Conservation (phyloP, 2,888 invertebrate species). For the Calliopum simillimum region DNA sequence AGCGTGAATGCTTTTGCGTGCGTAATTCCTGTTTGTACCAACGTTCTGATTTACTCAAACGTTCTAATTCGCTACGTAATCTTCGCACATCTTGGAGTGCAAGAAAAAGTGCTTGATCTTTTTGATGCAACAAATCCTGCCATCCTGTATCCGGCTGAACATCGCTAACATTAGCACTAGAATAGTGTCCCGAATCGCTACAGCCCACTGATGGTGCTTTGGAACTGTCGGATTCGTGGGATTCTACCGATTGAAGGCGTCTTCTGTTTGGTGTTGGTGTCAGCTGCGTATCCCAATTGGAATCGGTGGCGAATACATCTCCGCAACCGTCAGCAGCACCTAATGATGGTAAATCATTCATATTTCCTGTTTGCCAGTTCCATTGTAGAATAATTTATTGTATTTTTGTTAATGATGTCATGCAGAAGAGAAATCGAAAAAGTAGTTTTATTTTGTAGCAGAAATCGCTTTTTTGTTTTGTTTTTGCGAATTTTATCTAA, state of each 20-base stretch:
- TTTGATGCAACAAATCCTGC: slow-evolving; percentile 41
- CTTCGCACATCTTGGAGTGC: slow-evolving; percentile 58
- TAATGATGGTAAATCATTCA: too few species aligned
- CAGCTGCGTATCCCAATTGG: background rate
- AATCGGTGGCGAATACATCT: background rate
- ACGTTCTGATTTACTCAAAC: slow-evolving; percentile 61
- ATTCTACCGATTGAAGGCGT: slow-evolving; percentile 15
- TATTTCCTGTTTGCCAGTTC: too few species aligned
- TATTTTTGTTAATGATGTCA: background rate
- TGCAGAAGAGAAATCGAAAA: background rate
- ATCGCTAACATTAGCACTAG: slow-evolving; percentile 49
- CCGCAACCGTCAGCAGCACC: background rate
- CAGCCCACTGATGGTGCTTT: slow-evolving; percentile 40
- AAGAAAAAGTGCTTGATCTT: slow-evolving; percentile 51
- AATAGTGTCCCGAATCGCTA: slow-evolving; percentile 55
- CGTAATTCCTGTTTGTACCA: slow-evolving; percentile 65
- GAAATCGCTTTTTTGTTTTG: background rate
- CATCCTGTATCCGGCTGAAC: slow-evolving; percentile 7
- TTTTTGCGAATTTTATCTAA: background rate
- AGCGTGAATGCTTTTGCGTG: slow-evolving; percentile 57
- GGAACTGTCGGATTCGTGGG: slow-evolving; percentile 33
- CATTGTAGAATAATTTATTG: too few species aligned
- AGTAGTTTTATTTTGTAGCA: background rate
- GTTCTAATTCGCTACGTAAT: slow-evolving; percentile 61
- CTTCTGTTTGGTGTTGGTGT: background rate